Conservation (phyloP, 1,140 invertebrate species). For the Aricia agestis region DNA sequence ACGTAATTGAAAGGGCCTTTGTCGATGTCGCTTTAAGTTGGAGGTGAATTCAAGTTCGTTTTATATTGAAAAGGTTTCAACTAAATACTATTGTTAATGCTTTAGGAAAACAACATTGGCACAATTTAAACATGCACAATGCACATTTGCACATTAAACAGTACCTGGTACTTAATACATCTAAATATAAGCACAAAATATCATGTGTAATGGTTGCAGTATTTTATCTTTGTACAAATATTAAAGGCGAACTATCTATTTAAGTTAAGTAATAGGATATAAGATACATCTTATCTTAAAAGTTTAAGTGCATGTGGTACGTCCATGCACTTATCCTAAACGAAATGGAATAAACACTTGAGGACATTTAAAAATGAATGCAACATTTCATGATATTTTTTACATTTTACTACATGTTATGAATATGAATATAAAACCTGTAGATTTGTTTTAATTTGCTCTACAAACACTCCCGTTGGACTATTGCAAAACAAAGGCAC, state of each 20-base stretch:
- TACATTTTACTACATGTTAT: neutral
- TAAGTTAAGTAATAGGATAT: too few species aligned
- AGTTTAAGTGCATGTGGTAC: neutral
- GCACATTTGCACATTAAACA: too few species aligned
- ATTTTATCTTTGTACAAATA: too few species aligned
- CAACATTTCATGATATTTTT: neutral
- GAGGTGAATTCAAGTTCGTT: neutral
- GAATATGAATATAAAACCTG: neutral
- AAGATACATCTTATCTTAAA: neutral
- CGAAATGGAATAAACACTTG: neutral
- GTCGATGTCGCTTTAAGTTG: neutral
- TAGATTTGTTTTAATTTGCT: neutral
- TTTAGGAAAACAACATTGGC: too few species aligned
- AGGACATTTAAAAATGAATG: neutral
- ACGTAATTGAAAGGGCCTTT: neutral
- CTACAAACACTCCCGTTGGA: neutral
- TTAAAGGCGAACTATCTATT: too few species aligned
- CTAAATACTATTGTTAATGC: too few species aligned
- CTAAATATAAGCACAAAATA: too few species aligned
- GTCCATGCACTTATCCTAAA: neutral
- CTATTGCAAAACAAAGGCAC: neutral
- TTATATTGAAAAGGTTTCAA: too few species aligned
- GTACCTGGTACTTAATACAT: too few species aligned
- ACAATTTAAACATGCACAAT: too few species aligned
- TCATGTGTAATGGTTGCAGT: too few species aligned